Evolutionary conservation across 2,888 invertebrate species (phyloP).

Genomic region (Sisyra nigra): DNA sequence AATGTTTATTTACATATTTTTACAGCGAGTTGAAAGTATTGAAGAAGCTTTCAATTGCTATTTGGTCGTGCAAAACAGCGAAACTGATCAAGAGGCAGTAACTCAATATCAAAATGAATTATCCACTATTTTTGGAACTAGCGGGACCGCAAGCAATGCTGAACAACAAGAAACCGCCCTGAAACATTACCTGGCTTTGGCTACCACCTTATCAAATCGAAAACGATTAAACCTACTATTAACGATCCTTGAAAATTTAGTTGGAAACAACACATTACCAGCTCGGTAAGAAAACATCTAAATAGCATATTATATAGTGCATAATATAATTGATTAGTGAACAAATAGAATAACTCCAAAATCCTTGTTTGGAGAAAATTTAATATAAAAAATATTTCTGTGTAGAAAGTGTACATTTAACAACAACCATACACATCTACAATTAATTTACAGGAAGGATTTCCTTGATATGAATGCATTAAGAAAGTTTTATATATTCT

Average conservation of each 20-base stretch:
- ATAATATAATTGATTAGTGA: too few relatives aligned
- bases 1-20: background rate
- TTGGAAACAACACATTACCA: slow-evolving; percentile 53
- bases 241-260: slow-evolving; percentile 56
- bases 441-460: too few relatives aligned
- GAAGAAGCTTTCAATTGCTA: slow-evolving; percentile 85
- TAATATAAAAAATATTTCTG: too few relatives aligned
- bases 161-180: slow-evolving; percentile 64
- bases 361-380: too few relatives aligned
- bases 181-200: slow-evolving; percentile 54
- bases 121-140: slow-evolving; percentile 25
- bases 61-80: slow-evolving; percentile 53
- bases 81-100: slow-evolving; percentile 51
- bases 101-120: slow-evolving; percentile 52
- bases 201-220: slow-evolving; percentile 57
- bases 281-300: slow-evolving; percentile 50
- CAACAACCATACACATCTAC: too few relatives aligned
- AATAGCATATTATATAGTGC: too few relatives aligned
- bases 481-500: too few relatives aligned
- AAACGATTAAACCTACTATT: slow-evolving; percentile 61
- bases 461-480: too few relatives aligned
- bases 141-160: slow-evolving; percentile 45
- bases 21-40: slow-evolving; percentile 61
- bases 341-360: too few relatives aligned
- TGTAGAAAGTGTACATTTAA: too few relatives aligned